Conservation (phyloP, 2,888 invertebrate genomes). For the Hypolimnas misippus region DNA sequence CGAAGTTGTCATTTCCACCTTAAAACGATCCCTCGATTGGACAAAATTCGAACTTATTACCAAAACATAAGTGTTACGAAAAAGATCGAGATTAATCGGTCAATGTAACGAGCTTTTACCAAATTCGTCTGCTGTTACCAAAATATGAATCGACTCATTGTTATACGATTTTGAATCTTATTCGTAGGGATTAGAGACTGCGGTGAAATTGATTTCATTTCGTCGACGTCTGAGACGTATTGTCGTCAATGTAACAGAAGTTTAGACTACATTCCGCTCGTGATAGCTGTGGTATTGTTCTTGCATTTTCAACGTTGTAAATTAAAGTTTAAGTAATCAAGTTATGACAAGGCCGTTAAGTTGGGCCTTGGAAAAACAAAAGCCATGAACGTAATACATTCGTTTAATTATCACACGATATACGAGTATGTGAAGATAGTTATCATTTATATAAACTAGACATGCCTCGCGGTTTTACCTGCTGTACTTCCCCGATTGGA, state of each 20-base stretch:
- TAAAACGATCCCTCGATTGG: constrained; percentile 44
- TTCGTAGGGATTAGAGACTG: constrained; percentile 9
- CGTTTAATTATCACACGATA: constrained; percentile 9
- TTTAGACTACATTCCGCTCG: constrained; percentile 73
- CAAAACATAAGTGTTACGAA: constrained; percentile 45
- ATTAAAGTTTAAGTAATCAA: constrained; percentile 42
- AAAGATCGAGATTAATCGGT: constrained; percentile 48
- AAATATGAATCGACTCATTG: constrained; percentile 17
- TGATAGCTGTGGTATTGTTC: constrained; percentile 53
- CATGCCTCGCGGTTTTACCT: background rate
- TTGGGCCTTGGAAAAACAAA: constrained; percentile 29
- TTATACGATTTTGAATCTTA: constrained; percentile 32
- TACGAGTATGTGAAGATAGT: background rate
- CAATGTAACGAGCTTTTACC: constrained; percentile 54
- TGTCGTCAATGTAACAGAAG: constrained; percentile 57
- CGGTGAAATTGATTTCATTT: constrained; percentile 33
- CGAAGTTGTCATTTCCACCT: constrained; percentile 58
- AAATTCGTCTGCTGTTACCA: constrained; percentile 49
- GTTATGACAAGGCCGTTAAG: constrained; percentile 42
- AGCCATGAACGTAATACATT: constrained; percentile 10
- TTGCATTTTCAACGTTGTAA: constrained; percentile 42
- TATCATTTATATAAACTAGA: no score
- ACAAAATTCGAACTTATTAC: constrained; percentile 49
- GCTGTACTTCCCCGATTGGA: no score
- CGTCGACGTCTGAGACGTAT: background rate